Conservation (phyloP, 1,140 invertebrate species). For the Pomacea maculata region DNA sequence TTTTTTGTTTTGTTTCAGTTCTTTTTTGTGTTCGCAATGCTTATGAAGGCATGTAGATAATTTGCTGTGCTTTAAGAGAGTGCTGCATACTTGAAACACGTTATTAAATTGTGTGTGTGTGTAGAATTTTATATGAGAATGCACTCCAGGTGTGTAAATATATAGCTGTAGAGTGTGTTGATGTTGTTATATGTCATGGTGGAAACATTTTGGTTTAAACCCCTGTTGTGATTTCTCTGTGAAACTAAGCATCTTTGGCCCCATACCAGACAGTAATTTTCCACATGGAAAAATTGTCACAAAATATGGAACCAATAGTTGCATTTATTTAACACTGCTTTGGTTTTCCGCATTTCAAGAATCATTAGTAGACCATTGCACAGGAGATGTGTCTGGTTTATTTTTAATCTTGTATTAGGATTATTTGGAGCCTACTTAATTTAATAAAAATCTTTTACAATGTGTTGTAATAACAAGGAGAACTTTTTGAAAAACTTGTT, state of each 20-base stretch:
- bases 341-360: too few species aligned
- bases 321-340: too few species aligned
- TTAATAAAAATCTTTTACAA: too few species aligned
- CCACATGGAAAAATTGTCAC: not conserved
- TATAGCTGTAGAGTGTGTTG: conserved; percentile 16
- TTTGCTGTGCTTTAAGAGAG: conserved; percentile 18
- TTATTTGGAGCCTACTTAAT: too few species aligned
- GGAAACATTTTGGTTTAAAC: conserved; percentile 7
- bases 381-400: too few species aligned
- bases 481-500: not conserved
- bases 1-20: not conserved
- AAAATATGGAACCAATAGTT: too few species aligned
- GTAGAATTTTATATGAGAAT: conserved; percentile 12
- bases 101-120: conserved; percentile 4
- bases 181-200: conserved; percentile 16
- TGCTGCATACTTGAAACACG: not conserved
- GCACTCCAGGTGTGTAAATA: conserved; percentile 4
- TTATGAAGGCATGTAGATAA: conserved; percentile 16
- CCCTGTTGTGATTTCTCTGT: not conserved
- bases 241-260: too few species aligned
- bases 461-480: too few species aligned
- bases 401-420: too few species aligned
- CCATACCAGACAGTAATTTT: too few species aligned
- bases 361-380: too few species aligned
- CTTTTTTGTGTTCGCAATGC: conserved; percentile 5